phyloP scores from a whole-genome alignment of 2,888 invertebrate species.

The Epicampocera succincta region DNA sequence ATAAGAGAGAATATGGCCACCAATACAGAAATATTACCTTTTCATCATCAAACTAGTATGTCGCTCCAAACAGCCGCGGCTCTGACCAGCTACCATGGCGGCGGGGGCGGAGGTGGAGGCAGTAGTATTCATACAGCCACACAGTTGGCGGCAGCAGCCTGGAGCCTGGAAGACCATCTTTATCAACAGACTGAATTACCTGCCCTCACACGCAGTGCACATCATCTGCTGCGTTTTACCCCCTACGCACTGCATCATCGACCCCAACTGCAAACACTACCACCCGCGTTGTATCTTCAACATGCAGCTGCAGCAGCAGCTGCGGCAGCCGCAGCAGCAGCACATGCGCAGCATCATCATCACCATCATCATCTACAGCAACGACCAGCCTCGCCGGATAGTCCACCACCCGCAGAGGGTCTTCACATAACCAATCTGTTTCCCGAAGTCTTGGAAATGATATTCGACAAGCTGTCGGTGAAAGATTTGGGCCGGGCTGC shows the following conservation, averaged over 20 bases:
- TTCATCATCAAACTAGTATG: slow-evolving; percentile 80
- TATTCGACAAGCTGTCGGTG: slow-evolving; percentile 94
- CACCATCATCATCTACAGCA: slow-evolving; percentile 79
- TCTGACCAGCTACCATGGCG: slow-evolving; percentile 79
- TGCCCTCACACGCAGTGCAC: slow-evolving; percentile 79
- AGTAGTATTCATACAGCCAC: slow-evolving; percentile 73
- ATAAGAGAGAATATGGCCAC: slow-evolving; percentile 75
- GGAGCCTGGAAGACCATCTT: slow-evolving; percentile 78
- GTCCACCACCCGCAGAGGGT: slow-evolving; percentile 83
- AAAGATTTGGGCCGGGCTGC: slow-evolving; percentile 94
- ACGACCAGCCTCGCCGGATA: slow-evolving; percentile 78
- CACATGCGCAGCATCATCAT: slow-evolving; percentile 78
- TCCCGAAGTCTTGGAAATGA: slow-evolving; percentile 95
- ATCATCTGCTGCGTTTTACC: slow-evolving; percentile 82
- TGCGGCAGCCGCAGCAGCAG: slow-evolving; percentile 77
- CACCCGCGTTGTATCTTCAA: slow-evolving; percentile 78
- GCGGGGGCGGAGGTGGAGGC: slow-evolving; percentile 74
- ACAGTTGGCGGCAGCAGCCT: slow-evolving; percentile 73
- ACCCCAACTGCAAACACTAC: slow-evolving; percentile 82
- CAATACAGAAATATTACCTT: slow-evolving; percentile 80
- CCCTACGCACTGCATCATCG: slow-evolving; percentile 87
- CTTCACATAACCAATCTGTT: slow-evolving; percentile 94
- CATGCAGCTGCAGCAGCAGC: slow-evolving; percentile 78
- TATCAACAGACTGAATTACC: slow-evolving; percentile 82
- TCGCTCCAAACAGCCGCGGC: slow-evolving; percentile 80